Conservation (phyloP, 2,113 vertebrate species). For the Oenanthe melanoleuca region DNA sequence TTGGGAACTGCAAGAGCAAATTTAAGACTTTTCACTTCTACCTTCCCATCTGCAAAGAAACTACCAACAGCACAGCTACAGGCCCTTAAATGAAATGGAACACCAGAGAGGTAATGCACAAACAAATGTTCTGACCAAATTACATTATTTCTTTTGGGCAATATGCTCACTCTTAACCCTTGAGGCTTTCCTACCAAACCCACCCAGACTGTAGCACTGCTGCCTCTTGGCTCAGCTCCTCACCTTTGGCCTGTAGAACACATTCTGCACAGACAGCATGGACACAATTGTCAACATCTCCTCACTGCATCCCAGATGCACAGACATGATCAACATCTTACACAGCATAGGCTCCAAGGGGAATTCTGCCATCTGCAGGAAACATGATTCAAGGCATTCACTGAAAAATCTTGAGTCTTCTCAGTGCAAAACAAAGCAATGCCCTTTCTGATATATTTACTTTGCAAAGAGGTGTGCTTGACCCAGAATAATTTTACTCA, state of each 20-base stretch:
- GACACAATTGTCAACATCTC: conserved; percentile 98
- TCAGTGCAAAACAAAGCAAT: not conserved
- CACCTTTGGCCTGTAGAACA: conserved; percentile 98
- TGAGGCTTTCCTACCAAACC: not conserved
- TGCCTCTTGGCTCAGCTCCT: not conserved
- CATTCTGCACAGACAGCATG: conserved; percentile 97
- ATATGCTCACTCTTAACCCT: not conserved
- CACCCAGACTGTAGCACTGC: not conserved
- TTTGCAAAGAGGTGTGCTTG: not conserved
- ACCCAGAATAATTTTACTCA: not conserved
- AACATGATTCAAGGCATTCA: not conserved
- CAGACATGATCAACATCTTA: conserved; percentile 99
- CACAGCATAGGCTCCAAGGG: conserved; percentile 98
- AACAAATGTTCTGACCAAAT: not conserved
- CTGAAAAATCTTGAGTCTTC: not conserved
- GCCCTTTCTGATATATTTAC: not conserved
- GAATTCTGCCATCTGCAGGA: conserved; percentile 94
- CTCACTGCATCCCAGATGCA: conserved; percentile 95
- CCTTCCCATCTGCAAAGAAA: not conserved
- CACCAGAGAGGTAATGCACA: not conserved
- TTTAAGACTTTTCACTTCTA: not conserved
- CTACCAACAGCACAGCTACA: not conserved
- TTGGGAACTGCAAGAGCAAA: not conserved
- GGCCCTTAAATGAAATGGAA: not conserved
- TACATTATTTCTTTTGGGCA: not conserved